phyloP scores from a whole-genome alignment of 2,888 invertebrate species.

The Blastobasis adustella region DNA sequence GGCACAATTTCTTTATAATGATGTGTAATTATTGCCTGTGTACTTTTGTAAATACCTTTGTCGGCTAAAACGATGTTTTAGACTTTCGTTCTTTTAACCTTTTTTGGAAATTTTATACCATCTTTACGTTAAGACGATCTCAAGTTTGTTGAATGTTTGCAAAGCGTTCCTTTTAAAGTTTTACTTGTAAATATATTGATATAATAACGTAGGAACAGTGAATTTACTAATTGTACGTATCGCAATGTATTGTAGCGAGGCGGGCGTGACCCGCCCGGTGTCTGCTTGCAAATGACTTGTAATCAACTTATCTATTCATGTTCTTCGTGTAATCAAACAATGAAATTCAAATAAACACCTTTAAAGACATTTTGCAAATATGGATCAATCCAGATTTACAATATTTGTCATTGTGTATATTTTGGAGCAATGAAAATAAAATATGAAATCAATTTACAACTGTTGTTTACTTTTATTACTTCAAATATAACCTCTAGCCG shows the following conservation, averaged over 20 bases:
- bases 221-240: constrained; percentile 66
- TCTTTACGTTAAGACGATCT: constrained; percentile 74
- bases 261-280: constrained; percentile 30
- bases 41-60: constrained; percentile 56
- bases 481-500: not conserved
- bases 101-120: constrained; percentile 66
- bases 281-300: constrained; percentile 49
- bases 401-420: constrained; percentile 72
- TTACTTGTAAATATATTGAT: constrained; percentile 71
- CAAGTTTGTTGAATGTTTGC: constrained; percentile 75
- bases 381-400: constrained; percentile 58
- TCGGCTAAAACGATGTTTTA: constrained; percentile 51
- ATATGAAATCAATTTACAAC: constrained; percentile 60
- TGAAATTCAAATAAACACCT: constrained; percentile 61
- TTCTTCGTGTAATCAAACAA: constrained; percentile 68
- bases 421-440: constrained; percentile 73
- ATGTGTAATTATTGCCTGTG: constrained; percentile 28
- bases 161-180: constrained; percentile 75
- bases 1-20: constrained; percentile 52
- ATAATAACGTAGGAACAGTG: constrained; percentile 60
- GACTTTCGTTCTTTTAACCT: constrained; percentile 60
- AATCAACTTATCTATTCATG: constrained; percentile 61
- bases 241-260: constrained; percentile 39
- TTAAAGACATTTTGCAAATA: constrained; percentile 62
- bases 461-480: constrained; percentile 22